Evolutionary conservation across 64 coral and sea anemone genomes (phyloP).

Genomic region (Actinia tenebrosa): DNA sequence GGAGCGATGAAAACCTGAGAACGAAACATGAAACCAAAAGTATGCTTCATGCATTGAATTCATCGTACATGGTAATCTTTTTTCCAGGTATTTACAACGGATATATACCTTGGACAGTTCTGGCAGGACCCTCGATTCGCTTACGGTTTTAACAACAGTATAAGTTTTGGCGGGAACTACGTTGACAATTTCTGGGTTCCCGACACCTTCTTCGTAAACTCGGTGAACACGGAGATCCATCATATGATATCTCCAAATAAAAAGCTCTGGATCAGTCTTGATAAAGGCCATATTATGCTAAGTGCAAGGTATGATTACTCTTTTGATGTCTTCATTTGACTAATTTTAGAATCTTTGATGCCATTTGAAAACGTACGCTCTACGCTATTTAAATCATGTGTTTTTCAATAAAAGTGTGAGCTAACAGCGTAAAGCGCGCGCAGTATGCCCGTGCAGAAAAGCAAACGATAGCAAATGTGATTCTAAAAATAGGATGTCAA

Average conservation of each 20-base stretch:
- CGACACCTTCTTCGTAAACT: conserved; percentile 91
- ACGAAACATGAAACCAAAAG: too few relatives aligned
- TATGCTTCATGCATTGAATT: too few relatives aligned
- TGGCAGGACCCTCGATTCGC: conserved; percentile 91
- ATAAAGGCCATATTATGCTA: conserved; percentile 71
- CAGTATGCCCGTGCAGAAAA: too few relatives aligned
- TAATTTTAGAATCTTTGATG: too few relatives aligned
- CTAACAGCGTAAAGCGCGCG: too few relatives aligned
- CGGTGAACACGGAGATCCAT: conserved; percentile 82
- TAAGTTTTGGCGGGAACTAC: conserved; percentile 75
- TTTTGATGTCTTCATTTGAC: background rate
- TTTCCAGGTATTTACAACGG: conserved; percentile 23
- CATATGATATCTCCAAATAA: conserved; percentile 80
- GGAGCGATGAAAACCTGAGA: too few relatives aligned
- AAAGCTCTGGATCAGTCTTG: conserved; percentile 77
- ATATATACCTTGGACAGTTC: conserved; percentile 93
- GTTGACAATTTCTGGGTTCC: conserved; percentile 86
- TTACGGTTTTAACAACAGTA: conserved; percentile 62
- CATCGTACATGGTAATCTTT: too few relatives aligned
- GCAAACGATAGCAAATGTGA: too few relatives aligned
- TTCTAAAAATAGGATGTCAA: too few relatives aligned
- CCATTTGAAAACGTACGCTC: too few relatives aligned
- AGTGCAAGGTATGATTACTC: conserved; percentile 50
- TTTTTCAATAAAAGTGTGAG: too few relatives aligned
- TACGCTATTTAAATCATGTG: too few relatives aligned